Base-by-base conservation (phyloP, 2,888 invertebrate species). In the Beris chalybata region DNA sequence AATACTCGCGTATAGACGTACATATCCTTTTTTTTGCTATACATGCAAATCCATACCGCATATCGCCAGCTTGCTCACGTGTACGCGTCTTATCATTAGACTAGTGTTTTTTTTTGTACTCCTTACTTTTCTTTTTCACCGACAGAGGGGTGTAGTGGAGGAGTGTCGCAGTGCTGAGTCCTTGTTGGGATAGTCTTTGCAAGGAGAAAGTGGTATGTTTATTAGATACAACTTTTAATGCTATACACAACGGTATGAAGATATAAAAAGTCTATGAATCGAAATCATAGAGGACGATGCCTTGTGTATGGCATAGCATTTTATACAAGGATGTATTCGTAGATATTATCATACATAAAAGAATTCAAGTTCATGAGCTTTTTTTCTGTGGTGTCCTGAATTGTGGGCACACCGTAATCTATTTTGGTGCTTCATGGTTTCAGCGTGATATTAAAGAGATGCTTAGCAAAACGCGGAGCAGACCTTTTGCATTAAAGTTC, bases 161-260 rank as follows among this genome's bases (percentile, higher is more conserved):
- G 57, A 48, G 38, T 56, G 47, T 65, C 45, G 50, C 45, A 56
- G 47, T 56, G 55, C 30, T 30, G 31, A 48, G 52, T 61, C 52
- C 57, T 52, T 65, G 65, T 65, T 65, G 65, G 65, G 65, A 65
- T 65, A 65, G 65, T 65, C 65, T 65, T 65, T 50, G 31, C 50
- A 55, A 48, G 64, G 64, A 65, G 65, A 65, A 65, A 65, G 65
- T 65, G 57, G 65, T 65, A 65, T 58, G 65, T 65, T 65, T 65
- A 65, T 65, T 65, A 65, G 65, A 65, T 56, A 56, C 55, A 65
- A 55, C 64, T 55, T 56, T 64, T 53, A 15, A 44, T 30, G 64
- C 54, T 54, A 57, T 48, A 57, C 50, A 38, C 38, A 38, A 9
- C 38, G 38, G 38, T 38, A 38, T 38, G 38, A 38, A 22, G 22